phyloP scores from a whole-genome alignment of 1,140 invertebrate species.

The Danaus plexippus region DNA sequence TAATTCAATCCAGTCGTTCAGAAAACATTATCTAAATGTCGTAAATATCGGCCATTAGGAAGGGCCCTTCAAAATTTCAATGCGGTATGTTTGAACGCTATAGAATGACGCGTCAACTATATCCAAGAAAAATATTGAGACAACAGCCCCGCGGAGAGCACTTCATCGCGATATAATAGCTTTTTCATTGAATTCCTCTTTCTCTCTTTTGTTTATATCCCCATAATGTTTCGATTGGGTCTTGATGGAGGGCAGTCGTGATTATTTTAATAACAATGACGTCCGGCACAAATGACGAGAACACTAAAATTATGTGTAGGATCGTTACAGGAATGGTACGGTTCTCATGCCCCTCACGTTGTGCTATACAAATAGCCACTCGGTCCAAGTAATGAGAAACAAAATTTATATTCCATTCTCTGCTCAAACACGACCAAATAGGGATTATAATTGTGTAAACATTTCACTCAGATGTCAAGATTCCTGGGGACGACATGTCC shows the following conservation, averaged over 20 bases:
- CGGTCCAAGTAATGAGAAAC: conserved; percentile 19
- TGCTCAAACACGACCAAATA: conserved; percentile 23
- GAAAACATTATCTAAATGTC: conserved; percentile 65
- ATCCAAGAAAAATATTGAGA: conserved; percentile 70
- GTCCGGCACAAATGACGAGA: conserved; percentile 58
- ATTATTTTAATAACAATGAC: conserved; percentile 71
- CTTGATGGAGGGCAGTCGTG: conserved; percentile 60
- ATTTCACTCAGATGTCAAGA: conserved; percentile 6
- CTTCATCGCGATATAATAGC: conserved; percentile 64
- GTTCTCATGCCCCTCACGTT: conserved; percentile 66
- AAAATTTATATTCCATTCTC: conserved; percentile 27
- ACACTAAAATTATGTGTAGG: conserved; percentile 60
- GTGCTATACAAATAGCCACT: conserved; percentile 21
- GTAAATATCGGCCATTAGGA: conserved; percentile 68
- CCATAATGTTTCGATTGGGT: conserved; percentile 68
- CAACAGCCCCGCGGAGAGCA: conserved; percentile 54
- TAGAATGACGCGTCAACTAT: conserved; percentile 62
- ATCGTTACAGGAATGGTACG: conserved; percentile 31
- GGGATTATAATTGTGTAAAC: conserved; percentile 24
- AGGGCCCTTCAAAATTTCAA: conserved; percentile 61
- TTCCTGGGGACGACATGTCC: conserved; percentile 3
- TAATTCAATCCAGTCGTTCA: conserved; percentile 55
- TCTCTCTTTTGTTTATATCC: conserved; percentile 68
- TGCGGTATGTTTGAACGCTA: conserved; percentile 56
- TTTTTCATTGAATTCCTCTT: conserved; percentile 67